Evolutionary conservation across 2,113 vertebrate species (phyloP).

Genomic region (Pipa parva): DNA sequence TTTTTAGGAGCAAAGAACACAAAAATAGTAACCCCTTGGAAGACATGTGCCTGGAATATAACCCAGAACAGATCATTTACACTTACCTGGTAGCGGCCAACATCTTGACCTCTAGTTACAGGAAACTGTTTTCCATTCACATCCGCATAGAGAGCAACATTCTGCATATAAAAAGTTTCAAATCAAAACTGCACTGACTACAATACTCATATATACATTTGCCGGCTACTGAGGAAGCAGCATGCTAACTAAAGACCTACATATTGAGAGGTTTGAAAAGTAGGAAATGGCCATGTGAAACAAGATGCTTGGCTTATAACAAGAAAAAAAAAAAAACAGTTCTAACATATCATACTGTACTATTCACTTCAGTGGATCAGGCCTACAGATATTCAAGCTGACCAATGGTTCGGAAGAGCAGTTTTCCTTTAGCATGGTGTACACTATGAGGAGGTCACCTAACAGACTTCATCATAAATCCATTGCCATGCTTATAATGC

Average conservation of each 20-base stretch:
- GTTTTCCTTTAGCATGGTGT: conserved; percentile 31
- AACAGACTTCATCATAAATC: conserved; percentile 20
- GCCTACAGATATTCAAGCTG: conserved; percentile 18
- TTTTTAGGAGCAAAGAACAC: background rate
- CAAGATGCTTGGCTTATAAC: too few species aligned
- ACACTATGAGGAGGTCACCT: conserved; percentile 28
- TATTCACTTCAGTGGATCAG: conserved; percentile 25
- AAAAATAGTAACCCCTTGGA: too few species aligned
- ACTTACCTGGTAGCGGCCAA: conserved; percentile 86
- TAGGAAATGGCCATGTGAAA: too few species aligned
- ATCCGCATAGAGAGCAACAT: conserved; percentile 84
- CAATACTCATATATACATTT: too few species aligned
- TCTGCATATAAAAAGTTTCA: too few species aligned
- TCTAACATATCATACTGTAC: too few species aligned
- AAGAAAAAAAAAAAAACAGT: too few species aligned
- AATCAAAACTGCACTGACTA: too few species aligned
- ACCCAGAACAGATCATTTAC: background rate
- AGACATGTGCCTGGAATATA: background rate
- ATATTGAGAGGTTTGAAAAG: too few species aligned
- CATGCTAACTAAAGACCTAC: too few species aligned
- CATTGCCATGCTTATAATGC: conserved; percentile 9
- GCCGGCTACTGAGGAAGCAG: too few species aligned
- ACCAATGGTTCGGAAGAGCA: conserved; percentile 34
- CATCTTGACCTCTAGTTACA: conserved; percentile 85
- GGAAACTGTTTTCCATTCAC: conserved; percentile 88